These are phyloP conservation scores for Anguilla pacifica DNA, from an alignment of 2,797 vertebrate species.

Conservation along the genomic window DNA sequence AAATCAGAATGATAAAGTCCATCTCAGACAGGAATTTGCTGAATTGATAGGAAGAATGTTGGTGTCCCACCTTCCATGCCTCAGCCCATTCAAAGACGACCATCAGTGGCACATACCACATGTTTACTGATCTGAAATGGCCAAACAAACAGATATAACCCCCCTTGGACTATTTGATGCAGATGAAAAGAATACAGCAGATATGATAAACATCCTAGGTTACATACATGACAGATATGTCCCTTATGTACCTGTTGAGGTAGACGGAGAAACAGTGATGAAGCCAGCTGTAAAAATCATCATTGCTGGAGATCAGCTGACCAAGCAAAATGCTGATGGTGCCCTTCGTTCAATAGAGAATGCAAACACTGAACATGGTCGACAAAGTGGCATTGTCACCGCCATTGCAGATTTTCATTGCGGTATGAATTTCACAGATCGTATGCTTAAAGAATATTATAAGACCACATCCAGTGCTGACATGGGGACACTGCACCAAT, in stretches of 20 bases:
- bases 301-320: not conserved
- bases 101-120: constrained; percentile 5
- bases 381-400: not conserved
- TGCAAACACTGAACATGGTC: not conserved
- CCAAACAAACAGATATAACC: not conserved
- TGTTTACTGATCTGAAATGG: not conserved
- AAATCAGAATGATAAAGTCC: not conserved
- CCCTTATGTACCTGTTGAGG: constrained; percentile 9
- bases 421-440: constrained; percentile 10
- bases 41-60: not conserved
- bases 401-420: not conserved
- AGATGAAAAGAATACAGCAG: not conserved
- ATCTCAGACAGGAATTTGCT: not conserved
- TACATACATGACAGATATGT: not conserved
- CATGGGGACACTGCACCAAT: not conserved
- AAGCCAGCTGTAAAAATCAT: constrained; percentile 14
- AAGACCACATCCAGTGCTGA: not conserved
- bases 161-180: not conserved
- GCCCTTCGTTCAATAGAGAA: not conserved
- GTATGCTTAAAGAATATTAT: not conserved
- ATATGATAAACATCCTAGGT: not conserved
- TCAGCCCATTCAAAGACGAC: not conserved
- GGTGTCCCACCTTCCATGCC: not conserved
- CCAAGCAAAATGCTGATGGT: not conserved
- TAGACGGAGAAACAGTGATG: not conserved